Evolutionary conservation across 2,888 invertebrate species (phyloP), one percentile per base, ranked within the genome.

Genomic region (Hetaerina titia): DNA sequence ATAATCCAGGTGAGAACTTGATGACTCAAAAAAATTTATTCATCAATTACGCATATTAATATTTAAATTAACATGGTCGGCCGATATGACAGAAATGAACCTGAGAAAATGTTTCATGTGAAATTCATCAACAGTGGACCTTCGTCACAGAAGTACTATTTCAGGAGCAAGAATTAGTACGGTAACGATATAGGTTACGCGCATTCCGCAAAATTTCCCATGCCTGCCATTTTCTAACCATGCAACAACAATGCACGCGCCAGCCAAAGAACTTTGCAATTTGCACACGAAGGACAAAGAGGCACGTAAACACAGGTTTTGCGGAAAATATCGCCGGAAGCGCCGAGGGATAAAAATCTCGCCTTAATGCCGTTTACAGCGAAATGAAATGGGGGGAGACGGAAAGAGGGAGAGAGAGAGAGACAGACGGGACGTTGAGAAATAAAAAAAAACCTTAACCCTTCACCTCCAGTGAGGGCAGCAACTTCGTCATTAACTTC

Each of bases 391-490:
- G n/a, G 31, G 81, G n/a, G 13, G 45, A 45, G 45, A 45, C 45
- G 45, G 45, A 45, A 45, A 81, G 81, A 31, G 81, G 81, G 31
- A 11, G 13, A 13, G 25, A 45, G 25, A 45, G 45, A 45, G 45
- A 45, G 45, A 45, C 45, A 45, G n/a, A 25, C 9, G 31, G 81
- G 25, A 81, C 31, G 25, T 31, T 81, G 81, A 31, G 31, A 81
- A 31, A 45, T 45, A 31, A 31, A 81, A 31, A 81, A 22, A 90
- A 74, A 60, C 45, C n/a, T 92, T 92, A 74, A 92, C 74, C 92
- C 69, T 92, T 92, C 56, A 90, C 90, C 92, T 56, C 69, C 31
- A 45, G 69, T 17, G 92, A 92, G 92, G 92, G 69, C 92, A 92
- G 69, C 56, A 69, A n/a, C 92, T 45, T 92, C 92, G 74, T 69